Percentiles rank a stretch among this genome's conserved stretches.
phyloP scores from a whole-genome alignment of 37 sponge, comb jelly and placozoan species.

The Geodia barretti region DNA sequence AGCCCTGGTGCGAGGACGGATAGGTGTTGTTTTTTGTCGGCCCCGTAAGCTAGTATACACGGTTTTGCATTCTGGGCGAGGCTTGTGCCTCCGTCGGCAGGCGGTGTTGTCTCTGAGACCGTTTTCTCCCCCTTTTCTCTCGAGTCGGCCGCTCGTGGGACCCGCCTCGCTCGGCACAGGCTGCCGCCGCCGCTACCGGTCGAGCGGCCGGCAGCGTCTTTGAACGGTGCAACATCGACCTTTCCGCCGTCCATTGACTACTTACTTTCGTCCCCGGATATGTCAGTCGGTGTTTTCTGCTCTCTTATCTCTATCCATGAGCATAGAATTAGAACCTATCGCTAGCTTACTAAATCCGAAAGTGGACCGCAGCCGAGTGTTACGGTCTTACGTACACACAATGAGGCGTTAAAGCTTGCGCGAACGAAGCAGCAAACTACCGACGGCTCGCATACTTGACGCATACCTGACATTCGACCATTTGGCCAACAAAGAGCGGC shows the following conservation, averaged over 20 bases:
- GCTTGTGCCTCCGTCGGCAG: neutral
- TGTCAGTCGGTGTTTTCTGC: constrained; percentile 25
- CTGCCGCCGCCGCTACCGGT: neutral
- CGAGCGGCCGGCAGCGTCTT: neutral
- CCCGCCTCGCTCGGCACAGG: neutral
- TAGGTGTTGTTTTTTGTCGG: constrained; percentile 55
- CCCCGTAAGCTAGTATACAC: constrained; percentile 1
- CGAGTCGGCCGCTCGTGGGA: constrained; percentile 12
- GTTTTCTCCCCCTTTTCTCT: constrained; percentile 9
- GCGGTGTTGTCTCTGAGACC: neutral
- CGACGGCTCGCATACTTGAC: neutral
- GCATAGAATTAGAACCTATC: neutral
- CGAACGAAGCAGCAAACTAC: neutral
- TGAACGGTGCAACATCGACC: constrained; percentile 52
- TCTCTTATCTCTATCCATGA: constrained; percentile 21
- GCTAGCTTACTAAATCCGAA: neutral
- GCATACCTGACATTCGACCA: neutral
- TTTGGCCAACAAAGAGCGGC: neutral
- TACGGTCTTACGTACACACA: neutral
- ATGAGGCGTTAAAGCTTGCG: neutral
- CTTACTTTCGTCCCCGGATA: constrained; percentile 52
- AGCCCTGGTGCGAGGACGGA: constrained; percentile 5
- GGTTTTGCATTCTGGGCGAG: constrained; percentile 39
- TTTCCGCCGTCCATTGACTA: no score
- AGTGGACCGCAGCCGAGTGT: no score